A percentile compares a stretch with the other conserved stretches of the same genome.
These are phyloP conservation scores for Ceratitis capitata DNA, from an alignment of 1,140 invertebrate species.

Conservation along the genomic window DNA sequence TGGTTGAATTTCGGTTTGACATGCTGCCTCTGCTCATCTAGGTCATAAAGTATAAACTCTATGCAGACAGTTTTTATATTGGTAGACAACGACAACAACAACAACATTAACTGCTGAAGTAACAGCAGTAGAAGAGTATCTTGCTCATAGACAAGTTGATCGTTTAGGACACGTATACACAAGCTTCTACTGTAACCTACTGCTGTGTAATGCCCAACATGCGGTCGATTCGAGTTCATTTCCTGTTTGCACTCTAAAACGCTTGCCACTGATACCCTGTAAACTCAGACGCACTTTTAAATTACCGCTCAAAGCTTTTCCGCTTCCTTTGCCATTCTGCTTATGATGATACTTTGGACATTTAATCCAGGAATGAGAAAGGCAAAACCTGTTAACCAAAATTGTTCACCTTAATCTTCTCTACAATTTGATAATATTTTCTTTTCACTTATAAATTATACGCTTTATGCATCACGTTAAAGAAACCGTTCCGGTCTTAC, in stretches of 20 bases:
- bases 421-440: background rate
- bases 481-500: background rate
- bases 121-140: no score
- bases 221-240: conserved; percentile 8
- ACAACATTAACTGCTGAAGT: background rate
- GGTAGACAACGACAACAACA: background rate
- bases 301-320: background rate
- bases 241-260: background rate
- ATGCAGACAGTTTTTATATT: background rate
- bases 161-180: background rate
- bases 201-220: background rate
- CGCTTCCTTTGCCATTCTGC: background rate
- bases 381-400: background rate
- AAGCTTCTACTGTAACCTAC: background rate
- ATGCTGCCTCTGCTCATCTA: background rate
- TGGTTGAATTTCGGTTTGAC: background rate
- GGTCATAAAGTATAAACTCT: background rate
- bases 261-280: background rate
- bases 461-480: background rate
- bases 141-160: no score
- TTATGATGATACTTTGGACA: background rate
- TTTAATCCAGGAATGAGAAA: no score
- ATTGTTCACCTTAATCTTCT: background rate
- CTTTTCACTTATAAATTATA: background rate
- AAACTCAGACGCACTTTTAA: background rate